Conservation (phyloP, 2,797 vertebrate species). For the Ctenopoma multispine region DNA sequence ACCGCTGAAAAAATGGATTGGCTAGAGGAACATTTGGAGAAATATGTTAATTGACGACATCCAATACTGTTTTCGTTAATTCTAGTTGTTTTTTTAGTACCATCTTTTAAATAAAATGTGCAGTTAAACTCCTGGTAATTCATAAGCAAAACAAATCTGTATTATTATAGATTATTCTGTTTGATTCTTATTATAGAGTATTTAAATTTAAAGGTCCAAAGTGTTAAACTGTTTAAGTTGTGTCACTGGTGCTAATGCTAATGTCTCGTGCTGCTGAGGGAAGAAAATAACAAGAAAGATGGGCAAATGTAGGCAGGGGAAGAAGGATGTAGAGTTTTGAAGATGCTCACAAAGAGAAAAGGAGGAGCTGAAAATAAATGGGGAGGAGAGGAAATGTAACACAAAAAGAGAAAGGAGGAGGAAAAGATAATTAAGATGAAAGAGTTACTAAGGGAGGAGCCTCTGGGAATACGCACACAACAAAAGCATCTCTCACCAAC, state of each 20-base stretch:
- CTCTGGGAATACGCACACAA: constrained; percentile 26
- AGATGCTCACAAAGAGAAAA: constrained; percentile 25
- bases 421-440: background rate
- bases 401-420: constrained; percentile 32
- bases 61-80: background rate
- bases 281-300: constrained; percentile 12
- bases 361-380: constrained; percentile 25
- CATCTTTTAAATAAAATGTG: background rate
- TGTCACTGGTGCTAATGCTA: background rate
- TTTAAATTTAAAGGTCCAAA: constrained; percentile 14
- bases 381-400: constrained; percentile 11
- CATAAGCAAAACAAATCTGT: background rate
- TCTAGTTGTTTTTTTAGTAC: background rate
- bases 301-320: constrained; percentile 2
- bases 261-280: background rate
- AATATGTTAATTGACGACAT: background rate
- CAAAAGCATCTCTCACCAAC: constrained; percentile 43
- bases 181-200: background rate
- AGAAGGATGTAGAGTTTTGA: constrained; percentile 12
- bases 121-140: background rate
- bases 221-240: background rate
- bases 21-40: constrained; percentile 68
- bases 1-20: constrained; percentile 88
- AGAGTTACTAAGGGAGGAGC: constrained; percentile 26
- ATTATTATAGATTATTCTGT: background rate